Evolutionary conservation across 2,888 invertebrate species (phyloP), one percentile per base, ranked within the genome.

Genomic region (Agapostemon virescens): DNA sequence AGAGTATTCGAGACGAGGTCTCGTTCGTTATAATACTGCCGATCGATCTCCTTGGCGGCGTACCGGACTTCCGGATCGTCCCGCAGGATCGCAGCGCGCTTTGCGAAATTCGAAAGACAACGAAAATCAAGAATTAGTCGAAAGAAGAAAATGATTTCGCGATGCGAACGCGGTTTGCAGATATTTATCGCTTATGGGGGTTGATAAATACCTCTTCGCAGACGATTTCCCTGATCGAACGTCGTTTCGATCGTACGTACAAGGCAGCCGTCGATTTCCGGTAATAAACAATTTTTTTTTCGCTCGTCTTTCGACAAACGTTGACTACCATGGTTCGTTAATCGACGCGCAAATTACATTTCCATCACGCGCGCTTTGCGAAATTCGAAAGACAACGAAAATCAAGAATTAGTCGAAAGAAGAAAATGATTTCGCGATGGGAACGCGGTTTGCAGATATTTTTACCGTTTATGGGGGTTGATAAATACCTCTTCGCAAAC

Each of bases 11-110:
- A 17, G 30, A 38, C 7, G 30, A 52, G 67, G 7, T 52, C 40
- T 68, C 11, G 52, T 63, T 26, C 52, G 71, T 30, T 23, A 42
- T 63, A 72, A 69, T 79, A 72, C 72, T 72, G 77, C 64, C 64
- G 55, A 73, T 78, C 30, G 52, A 23, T 7, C 30, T 4, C 9
- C 30, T 4, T 58, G 68, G 13, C 63, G 66, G 11, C 26, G 23
- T 69, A 78, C 68, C 40, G 69, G 80, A 73, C 13, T 49, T 61
- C 17, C n/a, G 66, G 11, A 67, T 61, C 40, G 68, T 58, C 38
- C 68, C 64, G 73, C 55, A 40, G 0, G 55, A 55, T 80, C 23
- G 33, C 15, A 55, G 63, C 67, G 63, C 77, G 76, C 33, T 9
- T 9, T 17, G 55, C 26, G 55, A 23, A 49, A 26, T 80, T 36